Evolutionary conservation across 2,113 vertebrate species (phyloP).

Genomic region (Neogale vison): DNA sequence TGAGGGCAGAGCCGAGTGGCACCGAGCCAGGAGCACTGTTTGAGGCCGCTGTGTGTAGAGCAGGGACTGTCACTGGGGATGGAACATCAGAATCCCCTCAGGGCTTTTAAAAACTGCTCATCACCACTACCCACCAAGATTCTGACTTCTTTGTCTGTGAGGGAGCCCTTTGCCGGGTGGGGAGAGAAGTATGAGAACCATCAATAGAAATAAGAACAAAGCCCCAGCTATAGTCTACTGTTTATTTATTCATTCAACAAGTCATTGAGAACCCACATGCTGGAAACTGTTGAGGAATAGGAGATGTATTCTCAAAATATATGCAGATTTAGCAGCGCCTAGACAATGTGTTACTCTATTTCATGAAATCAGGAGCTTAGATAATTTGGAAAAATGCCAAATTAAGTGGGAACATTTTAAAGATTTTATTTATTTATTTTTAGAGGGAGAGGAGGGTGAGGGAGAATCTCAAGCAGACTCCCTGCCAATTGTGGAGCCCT

Average conservation of each 20-base stretch:
- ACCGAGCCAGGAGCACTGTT: neutral
- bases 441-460: neutral
- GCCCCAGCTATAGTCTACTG: neutral
- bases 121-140: neutral
- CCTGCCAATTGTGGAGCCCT: neutral
- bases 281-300: neutral
- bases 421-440: neutral
- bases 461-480: neutral
- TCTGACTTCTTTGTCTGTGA: neutral
- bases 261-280: neutral
- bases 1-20: neutral
- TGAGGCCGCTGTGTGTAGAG: neutral
- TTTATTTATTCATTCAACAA: neutral
- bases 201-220: neutral
- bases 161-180: neutral
- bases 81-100: neutral
- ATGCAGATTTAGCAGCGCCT: neutral
- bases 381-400: neutral
- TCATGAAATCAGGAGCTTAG: neutral
- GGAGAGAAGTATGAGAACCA: neutral
- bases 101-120: neutral
- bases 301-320: neutral
- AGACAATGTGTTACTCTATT: neutral
- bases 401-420: neutral
- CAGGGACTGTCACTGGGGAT: neutral